Percentiles rank a stretch among this genome's conserved stretches.
These are phyloP conservation scores for Borostomias antarcticus DNA, from an alignment of 2,797 vertebrate genomes.

Conservation along the genomic window DNA sequence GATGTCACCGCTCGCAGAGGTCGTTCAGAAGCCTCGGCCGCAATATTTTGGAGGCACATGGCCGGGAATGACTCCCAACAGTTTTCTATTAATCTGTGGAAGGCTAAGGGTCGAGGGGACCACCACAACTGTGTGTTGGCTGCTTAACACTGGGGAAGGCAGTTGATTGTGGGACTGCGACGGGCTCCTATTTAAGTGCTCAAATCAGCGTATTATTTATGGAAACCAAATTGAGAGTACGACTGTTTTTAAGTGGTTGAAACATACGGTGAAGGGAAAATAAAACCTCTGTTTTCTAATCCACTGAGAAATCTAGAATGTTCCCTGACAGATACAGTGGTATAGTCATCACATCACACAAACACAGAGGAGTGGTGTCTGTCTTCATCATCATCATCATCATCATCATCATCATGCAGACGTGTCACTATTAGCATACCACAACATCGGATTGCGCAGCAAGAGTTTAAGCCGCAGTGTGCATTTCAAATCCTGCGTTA, in stretches of 20 bases:
- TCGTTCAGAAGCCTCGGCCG: slow-evolving; percentile 72
- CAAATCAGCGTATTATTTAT: slow-evolving; percentile 34
- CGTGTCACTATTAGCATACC: slow-evolving; percentile 18
- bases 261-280: slow-evolving; percentile 39
- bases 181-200: slow-evolving; percentile 43
- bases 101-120: slow-evolving; percentile 60
- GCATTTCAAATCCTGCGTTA: slow-evolving; percentile 35
- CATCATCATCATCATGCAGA: slow-evolving; percentile 17
- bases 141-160: slow-evolving; percentile 44
- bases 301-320: too few species aligned
- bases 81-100: slow-evolving; percentile 69
- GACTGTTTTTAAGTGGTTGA: slow-evolving; percentile 31
- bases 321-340: neutral
- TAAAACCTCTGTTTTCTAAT: neutral
- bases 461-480: slow-evolving; percentile 6
- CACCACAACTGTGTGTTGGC: slow-evolving; percentile 44
- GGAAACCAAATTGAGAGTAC: slow-evolving; percentile 32
- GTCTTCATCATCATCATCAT: slow-evolving; percentile 16
- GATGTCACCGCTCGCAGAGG: slow-evolving; percentile 75
- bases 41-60: slow-evolving; percentile 69
- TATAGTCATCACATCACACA: neutral
- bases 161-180: slow-evolving; percentile 48
- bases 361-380: neutral
- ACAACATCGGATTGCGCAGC: neutral
- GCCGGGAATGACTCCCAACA: slow-evolving; percentile 71